These are phyloP conservation scores for Podiceps cristatus DNA, from an alignment of 2,113 vertebrate species.

Conservation along the genomic window DNA sequence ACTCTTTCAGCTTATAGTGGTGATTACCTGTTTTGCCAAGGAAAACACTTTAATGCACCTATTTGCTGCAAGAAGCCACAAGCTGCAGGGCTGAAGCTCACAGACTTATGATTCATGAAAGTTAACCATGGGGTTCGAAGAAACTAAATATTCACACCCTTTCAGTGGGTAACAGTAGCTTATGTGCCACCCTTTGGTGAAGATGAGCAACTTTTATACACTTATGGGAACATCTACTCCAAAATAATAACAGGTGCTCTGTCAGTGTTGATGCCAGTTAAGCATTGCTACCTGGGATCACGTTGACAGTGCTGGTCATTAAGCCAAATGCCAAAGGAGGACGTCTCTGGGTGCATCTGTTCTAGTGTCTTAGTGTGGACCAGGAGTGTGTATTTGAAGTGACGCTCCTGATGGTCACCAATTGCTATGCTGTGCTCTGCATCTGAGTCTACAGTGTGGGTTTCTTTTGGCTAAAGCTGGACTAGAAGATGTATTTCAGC, in stretches of 20 bases:
- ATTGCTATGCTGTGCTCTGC: background rate
- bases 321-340: background rate
- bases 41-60: background rate
- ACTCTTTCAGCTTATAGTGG: background rate
- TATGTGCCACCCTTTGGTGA: background rate
- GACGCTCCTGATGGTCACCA: background rate
- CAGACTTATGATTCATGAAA: background rate
- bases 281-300: background rate
- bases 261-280: background rate
- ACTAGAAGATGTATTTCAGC: background rate
- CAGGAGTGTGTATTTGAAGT: background rate
- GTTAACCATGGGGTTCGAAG: background rate
- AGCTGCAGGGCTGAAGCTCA: background rate
- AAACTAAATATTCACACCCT: background rate
- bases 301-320: background rate
- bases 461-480: background rate
- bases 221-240: background rate
- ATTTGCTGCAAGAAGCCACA: background rate
- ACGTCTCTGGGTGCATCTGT: background rate
- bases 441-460: background rate
- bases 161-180: background rate
- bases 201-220: background rate
- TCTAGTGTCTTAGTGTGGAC: background rate
- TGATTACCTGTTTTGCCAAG: background rate
- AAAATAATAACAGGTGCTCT: background rate